phyloP scores from a whole-genome alignment of 2,888 invertebrate genomes.

The Hypolimnas misippus region DNA sequence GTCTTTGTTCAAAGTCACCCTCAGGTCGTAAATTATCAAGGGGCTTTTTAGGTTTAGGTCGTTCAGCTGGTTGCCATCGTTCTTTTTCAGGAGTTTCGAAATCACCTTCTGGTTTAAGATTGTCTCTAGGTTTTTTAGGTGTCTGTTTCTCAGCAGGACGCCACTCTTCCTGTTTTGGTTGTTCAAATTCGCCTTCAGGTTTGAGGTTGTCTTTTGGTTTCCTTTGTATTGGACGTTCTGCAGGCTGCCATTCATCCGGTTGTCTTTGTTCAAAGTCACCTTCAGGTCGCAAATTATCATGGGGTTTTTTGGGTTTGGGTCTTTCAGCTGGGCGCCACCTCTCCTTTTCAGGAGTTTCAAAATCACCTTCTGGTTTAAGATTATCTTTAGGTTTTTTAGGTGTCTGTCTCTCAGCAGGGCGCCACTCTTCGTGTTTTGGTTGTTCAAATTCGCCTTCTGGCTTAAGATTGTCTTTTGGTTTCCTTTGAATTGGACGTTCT shows the following conservation, averaged over 20 bases:
- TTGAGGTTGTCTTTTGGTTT: slow-evolving; percentile 82
- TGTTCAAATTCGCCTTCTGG: slow-evolving; percentile 78
- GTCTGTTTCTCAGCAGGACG: slow-evolving; percentile 59
- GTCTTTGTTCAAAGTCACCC: slow-evolving; percentile 54
- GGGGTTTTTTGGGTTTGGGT: slow-evolving; percentile 43
- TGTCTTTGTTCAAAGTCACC: slow-evolving; percentile 80
- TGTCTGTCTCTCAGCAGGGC: slow-evolving; percentile 51
- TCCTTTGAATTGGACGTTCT: slow-evolving; percentile 66
- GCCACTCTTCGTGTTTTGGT: slow-evolving; percentile 65
- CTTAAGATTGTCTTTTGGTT: slow-evolving; percentile 80
- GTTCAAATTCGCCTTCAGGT: slow-evolving; percentile 83
- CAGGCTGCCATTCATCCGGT: slow-evolving; percentile 78
- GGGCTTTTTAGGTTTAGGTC: slow-evolving; percentile 62
- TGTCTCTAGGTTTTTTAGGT: slow-evolving; percentile 77
- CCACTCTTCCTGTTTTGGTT: slow-evolving; percentile 54
- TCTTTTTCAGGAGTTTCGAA: slow-evolving; percentile 54
- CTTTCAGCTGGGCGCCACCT: slow-evolving; percentile 74
- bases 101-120: slow-evolving; percentile 80
- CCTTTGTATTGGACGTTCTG: slow-evolving; percentile 65
- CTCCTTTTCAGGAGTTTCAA: slow-evolving; percentile 71
- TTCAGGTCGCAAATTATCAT: slow-evolving; percentile 77
- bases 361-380: slow-evolving; percentile 82
- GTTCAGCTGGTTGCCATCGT: slow-evolving; percentile 64
- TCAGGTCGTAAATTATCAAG: slow-evolving; percentile 72
- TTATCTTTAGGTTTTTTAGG: slow-evolving; percentile 76